Percentiles rank a stretch among this genome's conserved stretches.
These are phyloP conservation scores for Arvicanthis niloticus DNA, from an alignment of 2,113 vertebrate species.

Conservation along the genomic window DNA sequence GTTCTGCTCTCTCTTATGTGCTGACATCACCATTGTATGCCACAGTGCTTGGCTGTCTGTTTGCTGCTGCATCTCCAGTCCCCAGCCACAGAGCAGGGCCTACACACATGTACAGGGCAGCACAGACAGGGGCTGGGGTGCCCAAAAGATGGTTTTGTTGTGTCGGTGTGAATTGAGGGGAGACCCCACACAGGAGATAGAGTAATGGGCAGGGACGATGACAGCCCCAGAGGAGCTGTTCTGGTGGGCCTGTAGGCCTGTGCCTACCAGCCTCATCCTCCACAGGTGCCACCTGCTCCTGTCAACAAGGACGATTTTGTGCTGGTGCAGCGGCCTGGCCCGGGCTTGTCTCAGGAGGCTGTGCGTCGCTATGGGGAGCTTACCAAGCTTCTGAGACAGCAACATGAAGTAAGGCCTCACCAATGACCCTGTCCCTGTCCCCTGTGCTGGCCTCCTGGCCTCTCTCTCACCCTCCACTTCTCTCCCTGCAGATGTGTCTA, in stretches of 20 bases:
- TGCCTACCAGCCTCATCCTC: neutral
- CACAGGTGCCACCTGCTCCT: conserved; percentile 90
- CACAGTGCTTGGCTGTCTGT: neutral
- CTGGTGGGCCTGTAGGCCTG: neutral
- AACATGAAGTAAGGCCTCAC: conserved; percentile 89
- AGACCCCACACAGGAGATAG: rapidly evolving
- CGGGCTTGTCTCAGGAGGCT: conserved; percentile 87
- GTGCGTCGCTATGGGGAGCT: conserved; percentile 90
- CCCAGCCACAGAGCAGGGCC: neutral
- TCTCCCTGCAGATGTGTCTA: conserved; percentile 90
- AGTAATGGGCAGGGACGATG: neutral
- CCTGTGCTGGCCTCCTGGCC: too few species aligned
- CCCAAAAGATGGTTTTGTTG: neutral
- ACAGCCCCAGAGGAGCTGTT: too few species aligned
- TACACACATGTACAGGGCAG: neutral
- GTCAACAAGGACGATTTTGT: conserved; percentile 92
- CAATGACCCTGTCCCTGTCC: too few species aligned
- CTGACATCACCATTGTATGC: neutral
- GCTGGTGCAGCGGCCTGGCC: conserved; percentile 87
- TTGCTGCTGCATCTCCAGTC: neutral
- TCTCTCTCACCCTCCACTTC: neutral
- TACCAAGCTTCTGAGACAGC: conserved; percentile 91
- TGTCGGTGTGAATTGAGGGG: neutral
- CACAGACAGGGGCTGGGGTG: neutral
- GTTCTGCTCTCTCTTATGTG: neutral